phyloP scores from a whole-genome alignment of 2,888 invertebrate species.

The Caenorhabditis sulstoni region DNA sequence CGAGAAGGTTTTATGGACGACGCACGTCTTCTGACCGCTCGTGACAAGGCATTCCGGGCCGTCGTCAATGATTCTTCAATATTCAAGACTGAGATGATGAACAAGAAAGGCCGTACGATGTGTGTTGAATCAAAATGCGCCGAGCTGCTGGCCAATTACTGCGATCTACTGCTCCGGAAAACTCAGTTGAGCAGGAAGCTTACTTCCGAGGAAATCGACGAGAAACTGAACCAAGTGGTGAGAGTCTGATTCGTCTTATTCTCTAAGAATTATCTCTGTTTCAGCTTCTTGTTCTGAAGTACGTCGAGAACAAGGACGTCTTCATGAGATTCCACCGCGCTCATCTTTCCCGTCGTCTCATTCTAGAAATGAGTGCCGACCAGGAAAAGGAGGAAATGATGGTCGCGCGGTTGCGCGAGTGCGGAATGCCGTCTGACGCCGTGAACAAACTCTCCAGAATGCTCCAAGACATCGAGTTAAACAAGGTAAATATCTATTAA shows the following conservation, averaged over 20 bases:
- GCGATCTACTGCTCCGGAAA: conserved; percentile 97
- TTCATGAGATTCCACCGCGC: conserved; percentile 99
- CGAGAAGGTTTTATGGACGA: conserved; percentile 96
- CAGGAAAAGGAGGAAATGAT: conserved; percentile 99
- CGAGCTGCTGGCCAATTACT: conserved; percentile 97
- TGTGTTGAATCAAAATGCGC: conserved; percentile 93
- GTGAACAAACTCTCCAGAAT: conserved; percentile 97
- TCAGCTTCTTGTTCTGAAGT: conserved; percentile 92
- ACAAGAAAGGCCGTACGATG: conserved; percentile 58
- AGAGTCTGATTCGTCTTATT: conserved; percentile 72
- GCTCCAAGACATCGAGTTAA: conserved; percentile 93
- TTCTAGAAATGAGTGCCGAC: conserved; percentile 97
- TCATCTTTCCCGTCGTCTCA: conserved; percentile 94
- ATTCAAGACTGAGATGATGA: conserved; percentile 84
- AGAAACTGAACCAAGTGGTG: conserved; percentile 91
- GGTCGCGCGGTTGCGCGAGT: conserved; percentile 94
- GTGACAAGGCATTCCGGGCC: conserved; percentile 82
- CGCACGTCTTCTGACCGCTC: conserved; percentile 95
- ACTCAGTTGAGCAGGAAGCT: conserved; percentile 96
- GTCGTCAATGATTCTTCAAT: conserved; percentile 98
- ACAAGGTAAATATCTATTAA: conserved; percentile 42
- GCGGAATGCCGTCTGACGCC: conserved; percentile 99
- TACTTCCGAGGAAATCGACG: conserved; percentile 96
- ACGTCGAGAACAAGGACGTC: conserved; percentile 99
- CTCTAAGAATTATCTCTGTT: background rate